Evolutionary conservation across 1,140 invertebrate genomes (phyloP), one percentile per base, ranked within the genome.

Genomic region (Pectinophora gossypiella): DNA sequence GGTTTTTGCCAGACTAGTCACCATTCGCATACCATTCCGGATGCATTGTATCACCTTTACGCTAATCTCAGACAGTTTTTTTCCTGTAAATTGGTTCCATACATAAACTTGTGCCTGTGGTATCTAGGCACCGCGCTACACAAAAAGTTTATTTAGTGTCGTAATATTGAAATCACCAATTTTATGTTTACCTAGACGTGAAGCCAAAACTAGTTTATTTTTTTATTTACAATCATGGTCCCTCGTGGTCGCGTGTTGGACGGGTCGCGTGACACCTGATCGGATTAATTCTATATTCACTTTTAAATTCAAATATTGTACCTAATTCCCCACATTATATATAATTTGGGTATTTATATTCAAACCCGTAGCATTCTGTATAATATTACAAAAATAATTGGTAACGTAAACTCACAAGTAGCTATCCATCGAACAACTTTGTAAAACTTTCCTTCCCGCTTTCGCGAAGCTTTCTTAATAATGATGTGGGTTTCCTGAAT

Each of bases 171-270:
- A n/a, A n/a, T n/a, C n/a, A n/a, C n/a, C n/a, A n/a, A n/a, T n/a
- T n/a, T n/a, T n/a, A n/a, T n/a, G n/a, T n/a, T n/a, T n/a, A n/a
- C n/a, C n/a, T n/a, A n/a, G n/a, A n/a, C 23, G 12, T 27, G 5
- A 27, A 5, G 23, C 23, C 23, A 27, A 6, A 6, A 27, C 12
- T 27, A 27, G 5, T 27, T 27, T 27, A 12, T 6, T 6, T 27
- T 27, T 5, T 27, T 27, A 6, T 27, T 27, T 27, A 6, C 12
- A 27, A 27, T 6, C 23, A 12, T 27, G 5, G 12, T 12, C 5
- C 12, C 5, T 12, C 23, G 12, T 12, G 5, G 23, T 50, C 23
- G 51, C 48, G 42, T 54, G 46, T 36, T 27, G 48, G n/a, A n/a
- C n/a, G n/a, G n/a, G n/a, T n/a, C n/a, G n/a, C n/a, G n/a, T n/a